Percentiles rank a stretch among this genome's conserved stretches.
These are phyloP conservation scores for Manis javanica DNA, from an alignment of 2,797 vertebrate genomes.

Conservation along the genomic window DNA sequence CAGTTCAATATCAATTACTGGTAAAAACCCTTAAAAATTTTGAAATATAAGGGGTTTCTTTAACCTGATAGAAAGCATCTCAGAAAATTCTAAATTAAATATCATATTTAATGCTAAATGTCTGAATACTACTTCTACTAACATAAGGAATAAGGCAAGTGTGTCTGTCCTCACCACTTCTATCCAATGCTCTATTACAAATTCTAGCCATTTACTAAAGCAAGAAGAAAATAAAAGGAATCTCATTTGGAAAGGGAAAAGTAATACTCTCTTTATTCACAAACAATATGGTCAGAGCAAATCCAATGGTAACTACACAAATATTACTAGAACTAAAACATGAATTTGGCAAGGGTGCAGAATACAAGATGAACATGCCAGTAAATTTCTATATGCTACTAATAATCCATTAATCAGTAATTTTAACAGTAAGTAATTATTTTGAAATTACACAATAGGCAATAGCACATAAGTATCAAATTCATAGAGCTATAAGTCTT, in stretches of 20 bases:
- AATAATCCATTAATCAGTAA: no score
- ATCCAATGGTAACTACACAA: neutral
- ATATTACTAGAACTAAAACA: neutral
- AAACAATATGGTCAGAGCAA: neutral
- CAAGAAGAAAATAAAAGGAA: neutral
- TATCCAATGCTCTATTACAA: neutral
- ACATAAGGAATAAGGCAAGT: neutral
- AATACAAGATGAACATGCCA: neutral
- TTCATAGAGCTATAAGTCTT: neutral
- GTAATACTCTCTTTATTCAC: neutral
- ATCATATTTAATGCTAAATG: neutral
- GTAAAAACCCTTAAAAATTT: neutral
- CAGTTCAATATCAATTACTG: neutral
- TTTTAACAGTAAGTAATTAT: no score
- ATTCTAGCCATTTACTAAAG: neutral
- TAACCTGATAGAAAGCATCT: neutral
- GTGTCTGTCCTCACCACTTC: neutral
- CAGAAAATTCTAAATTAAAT: neutral
- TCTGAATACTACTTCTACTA: neutral
- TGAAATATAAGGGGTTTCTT: neutral
- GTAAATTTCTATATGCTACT: neutral
- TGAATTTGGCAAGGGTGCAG: neutral
- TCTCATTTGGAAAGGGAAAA: neutral
- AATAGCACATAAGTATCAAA: constrained; percentile 8
- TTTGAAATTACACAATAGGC: neutral